A percentile compares a stretch with the other conserved stretches of the same genome.
Conservation (phyloP, 2,888 invertebrate genomes). For the Siphlonurus alternatus region DNA sequence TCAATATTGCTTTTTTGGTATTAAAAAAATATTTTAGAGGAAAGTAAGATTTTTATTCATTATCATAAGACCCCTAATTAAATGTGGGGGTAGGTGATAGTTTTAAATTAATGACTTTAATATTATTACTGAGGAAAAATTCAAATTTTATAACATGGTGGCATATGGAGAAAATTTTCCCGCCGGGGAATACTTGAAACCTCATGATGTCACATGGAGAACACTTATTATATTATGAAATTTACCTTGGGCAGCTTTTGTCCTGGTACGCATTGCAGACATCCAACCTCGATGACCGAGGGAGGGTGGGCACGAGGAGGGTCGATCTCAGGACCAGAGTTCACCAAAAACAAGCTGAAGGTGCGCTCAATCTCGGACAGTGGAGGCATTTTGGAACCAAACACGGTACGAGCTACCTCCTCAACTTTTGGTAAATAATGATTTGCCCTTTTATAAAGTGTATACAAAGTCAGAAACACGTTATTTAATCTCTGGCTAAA, state of each 20-base stretch:
- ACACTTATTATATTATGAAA: too few species aligned
- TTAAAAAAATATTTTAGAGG: too few species aligned
- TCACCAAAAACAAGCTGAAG: conserved; percentile 16
- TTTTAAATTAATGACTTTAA: too few species aligned
- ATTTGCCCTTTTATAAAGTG: neutral
- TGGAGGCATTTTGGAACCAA: conserved; percentile 22
- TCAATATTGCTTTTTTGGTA: too few species aligned
- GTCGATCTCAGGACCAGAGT: conserved; percentile 16
- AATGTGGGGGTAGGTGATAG: too few species aligned
- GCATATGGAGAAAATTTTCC: too few species aligned
- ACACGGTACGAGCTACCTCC: conserved; percentile 16
- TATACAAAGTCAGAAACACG: conserved; percentile 19
- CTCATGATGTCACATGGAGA: too few species aligned
- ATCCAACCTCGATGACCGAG: conserved; percentile 13
- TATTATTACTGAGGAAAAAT: too few species aligned
- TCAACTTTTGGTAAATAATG: conserved; percentile 13
- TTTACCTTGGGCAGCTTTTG: conserved; percentile 14
- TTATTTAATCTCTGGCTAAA: conserved; percentile 36
- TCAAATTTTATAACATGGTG: too few species aligned
- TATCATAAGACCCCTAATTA: too few species aligned
- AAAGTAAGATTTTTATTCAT: too few species aligned
- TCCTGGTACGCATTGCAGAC: conserved; percentile 12
- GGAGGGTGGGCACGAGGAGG: conserved; percentile 16
- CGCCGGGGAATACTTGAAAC: too few species aligned
- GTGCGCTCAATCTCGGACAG: conserved; percentile 20